Base-by-base conservation (phyloP, 2,113 vertebrate genomes). In the Chrysemys picta region DNA sequence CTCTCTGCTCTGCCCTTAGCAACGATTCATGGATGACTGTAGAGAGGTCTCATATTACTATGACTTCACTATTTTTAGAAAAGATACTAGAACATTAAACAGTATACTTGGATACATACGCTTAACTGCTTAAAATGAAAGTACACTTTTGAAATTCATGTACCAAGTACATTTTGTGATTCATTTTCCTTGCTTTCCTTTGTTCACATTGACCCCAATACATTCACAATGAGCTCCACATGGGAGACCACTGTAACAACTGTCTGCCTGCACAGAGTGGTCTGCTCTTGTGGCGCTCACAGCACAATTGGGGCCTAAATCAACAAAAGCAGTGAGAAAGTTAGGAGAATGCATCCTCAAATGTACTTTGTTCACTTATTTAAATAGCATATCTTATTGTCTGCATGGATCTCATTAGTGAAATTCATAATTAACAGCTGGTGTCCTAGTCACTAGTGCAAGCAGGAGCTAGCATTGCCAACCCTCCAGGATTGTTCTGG, bases 1-100 rank as follows among this genome's bases (percentile, higher is more conserved):
- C 45, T 6, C 65, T 27, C 53, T 4, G 45, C 25, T 80, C 87
- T 89, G 89, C 88, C 57, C 19, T 1, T 3, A 24, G 65, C 86
- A 93, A 96, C 75, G 53, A 59, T 76, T 69, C 88, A 93, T 88
- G 92, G 35, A 65, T 89, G 19, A 19, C 59, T 35, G 29, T 62
- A 35, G 59, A 62, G 10, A 31, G 59, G 12, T 92, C 92, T 80
- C 83, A 16, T 45, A 1, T 5, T 6, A 25, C 82, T 22, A 47
- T 85, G 85, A 47, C 62, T 78, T 86, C 62, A 94, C 69, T 62
- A 49, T 42, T 91, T 89, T 62, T 10, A 85, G 82, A 31, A 69
- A 87, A 88, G 86, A 88, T 81, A 53, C 75, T 78, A 1, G 1
- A 91, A n/a, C 45, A 21, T 79, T 88, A 21, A 75, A 45, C 6